Conservation (phyloP, 2,888 invertebrate species). For the Drosophila lacicola region DNA sequence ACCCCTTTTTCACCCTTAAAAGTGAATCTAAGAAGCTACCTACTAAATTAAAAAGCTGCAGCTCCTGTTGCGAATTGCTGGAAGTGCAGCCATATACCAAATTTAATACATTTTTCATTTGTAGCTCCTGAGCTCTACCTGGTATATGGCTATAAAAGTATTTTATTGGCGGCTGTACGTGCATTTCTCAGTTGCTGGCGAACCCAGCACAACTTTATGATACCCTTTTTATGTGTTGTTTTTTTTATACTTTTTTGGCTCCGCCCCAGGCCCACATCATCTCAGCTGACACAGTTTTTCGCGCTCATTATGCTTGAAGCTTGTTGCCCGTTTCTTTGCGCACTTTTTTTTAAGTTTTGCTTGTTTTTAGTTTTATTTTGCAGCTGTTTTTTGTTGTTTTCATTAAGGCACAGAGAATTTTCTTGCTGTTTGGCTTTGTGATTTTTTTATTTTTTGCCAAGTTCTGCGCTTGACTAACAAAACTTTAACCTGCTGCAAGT, state of each 20-base stretch:
- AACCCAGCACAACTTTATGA: slow-evolving; percentile 12
- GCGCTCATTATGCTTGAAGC: slow-evolving; percentile 70
- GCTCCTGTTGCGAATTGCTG: neutral
- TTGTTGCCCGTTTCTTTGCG: slow-evolving; percentile 39
- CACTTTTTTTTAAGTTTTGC: slow-evolving; percentile 16
- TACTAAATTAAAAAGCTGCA: neutral
- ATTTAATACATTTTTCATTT: neutral
- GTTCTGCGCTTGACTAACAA: slow-evolving; percentile 23
- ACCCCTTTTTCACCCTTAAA: neutral
- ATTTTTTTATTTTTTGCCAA: slow-evolving; percentile 9
- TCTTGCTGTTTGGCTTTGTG: neutral
- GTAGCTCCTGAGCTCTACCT: neutral
- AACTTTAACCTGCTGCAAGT: slow-evolving; percentile 30
- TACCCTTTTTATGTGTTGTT: slow-evolving; percentile 6
- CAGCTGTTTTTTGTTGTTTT: slow-evolving; percentile 38
- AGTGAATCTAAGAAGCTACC: neutral
- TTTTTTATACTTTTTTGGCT: slow-evolving; percentile 9
- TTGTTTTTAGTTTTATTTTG: slow-evolving; percentile 16
- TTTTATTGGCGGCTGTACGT: slow-evolving; percentile 5
- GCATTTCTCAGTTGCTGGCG: slow-evolving; percentile 8
- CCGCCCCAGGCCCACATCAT: slow-evolving; percentile 22
- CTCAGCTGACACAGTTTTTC: slow-evolving; percentile 71
- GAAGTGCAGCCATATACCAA: neutral
- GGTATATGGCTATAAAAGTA: neutral
- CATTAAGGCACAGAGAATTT: slow-evolving; percentile 39